Conservation (phyloP, 2,113 vertebrate genomes). For the Propithecus coquereli region DNA sequence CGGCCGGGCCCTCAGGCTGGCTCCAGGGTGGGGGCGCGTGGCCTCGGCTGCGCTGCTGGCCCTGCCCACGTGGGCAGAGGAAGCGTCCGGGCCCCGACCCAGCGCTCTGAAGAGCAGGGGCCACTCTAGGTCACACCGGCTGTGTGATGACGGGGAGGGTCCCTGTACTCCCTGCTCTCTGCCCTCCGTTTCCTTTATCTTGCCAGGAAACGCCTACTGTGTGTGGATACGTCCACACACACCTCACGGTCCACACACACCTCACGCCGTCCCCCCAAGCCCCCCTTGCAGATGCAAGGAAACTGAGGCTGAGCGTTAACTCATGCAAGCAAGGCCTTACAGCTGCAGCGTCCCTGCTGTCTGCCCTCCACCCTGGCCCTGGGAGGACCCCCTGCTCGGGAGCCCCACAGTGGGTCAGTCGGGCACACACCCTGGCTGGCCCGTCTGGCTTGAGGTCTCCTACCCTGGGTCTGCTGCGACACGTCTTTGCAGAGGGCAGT, state of each 20-base stretch:
- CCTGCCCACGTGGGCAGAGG: neutral
- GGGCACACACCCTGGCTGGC: neutral
- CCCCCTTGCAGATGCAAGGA: neutral
- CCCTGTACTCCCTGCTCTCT: rapidly evolving
- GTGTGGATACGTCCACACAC: rapidly evolving
- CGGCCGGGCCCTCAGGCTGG: neutral
- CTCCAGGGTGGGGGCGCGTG: no score
- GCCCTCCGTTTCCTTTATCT: neutral
- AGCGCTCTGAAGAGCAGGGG: neutral
- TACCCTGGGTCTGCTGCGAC: neutral
- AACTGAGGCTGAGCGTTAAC: no score
- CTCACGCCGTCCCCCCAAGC: neutral
- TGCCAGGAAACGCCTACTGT: neutral
- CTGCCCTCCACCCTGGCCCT: neutral
- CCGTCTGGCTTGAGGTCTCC: neutral
- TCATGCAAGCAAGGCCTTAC: rapidly evolving
- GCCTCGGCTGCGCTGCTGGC: no score
- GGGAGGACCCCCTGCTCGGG: neutral
- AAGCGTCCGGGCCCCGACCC: neutral
- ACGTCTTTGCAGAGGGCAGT: neutral
- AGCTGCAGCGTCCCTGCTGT: rapidly evolving
- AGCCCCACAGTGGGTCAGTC: neutral
- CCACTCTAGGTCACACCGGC: rapidly evolving
- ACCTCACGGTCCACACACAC: rapidly evolving
- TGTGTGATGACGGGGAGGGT: no score